Conservation (phyloP, 2,797 vertebrate genomes). For the Mycteria americana region DNA sequence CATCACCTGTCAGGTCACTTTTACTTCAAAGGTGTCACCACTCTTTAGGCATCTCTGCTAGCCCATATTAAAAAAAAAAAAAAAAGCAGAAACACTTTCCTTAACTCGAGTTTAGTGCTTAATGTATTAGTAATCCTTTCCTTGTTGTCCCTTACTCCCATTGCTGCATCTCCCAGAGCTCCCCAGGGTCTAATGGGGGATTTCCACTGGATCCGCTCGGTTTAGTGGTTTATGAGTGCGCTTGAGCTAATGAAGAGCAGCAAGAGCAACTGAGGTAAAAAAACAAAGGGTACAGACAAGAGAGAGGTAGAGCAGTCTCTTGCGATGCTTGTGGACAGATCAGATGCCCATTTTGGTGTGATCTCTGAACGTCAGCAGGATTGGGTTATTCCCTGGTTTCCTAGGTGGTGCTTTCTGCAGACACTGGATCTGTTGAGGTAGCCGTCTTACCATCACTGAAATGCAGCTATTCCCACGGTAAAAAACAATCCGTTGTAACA, state of each 20-base stretch:
- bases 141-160: slow-evolving; percentile 6
- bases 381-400: background rate
- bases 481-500: background rate
- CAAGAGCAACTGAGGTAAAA: background rate
- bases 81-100: background rate
- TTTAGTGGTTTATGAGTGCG: slow-evolving; percentile 34
- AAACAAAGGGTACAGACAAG: background rate
- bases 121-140: background rate
- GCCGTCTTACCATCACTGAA: background rate
- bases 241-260: slow-evolving; percentile 11
- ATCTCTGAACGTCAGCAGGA: background rate
- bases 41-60: slow-evolving; percentile 2
- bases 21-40: background rate
- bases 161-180: background rate
- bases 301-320: background rate
- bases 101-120: background rate
- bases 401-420: background rate
- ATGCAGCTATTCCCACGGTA: background rate
- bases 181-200: slow-evolving; percentile 5
- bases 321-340: background rate
- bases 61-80: background rate
- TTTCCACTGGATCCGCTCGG: slow-evolving; percentile 9
- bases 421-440: background rate
- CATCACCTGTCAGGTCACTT: background rate
- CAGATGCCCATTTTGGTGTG: background rate